A percentile compares a stretch with the other conserved stretches of the same genome.
Evolutionary conservation across 2,797 vertebrate species (phyloP).

Genomic region (Morus bassanus): DNA sequence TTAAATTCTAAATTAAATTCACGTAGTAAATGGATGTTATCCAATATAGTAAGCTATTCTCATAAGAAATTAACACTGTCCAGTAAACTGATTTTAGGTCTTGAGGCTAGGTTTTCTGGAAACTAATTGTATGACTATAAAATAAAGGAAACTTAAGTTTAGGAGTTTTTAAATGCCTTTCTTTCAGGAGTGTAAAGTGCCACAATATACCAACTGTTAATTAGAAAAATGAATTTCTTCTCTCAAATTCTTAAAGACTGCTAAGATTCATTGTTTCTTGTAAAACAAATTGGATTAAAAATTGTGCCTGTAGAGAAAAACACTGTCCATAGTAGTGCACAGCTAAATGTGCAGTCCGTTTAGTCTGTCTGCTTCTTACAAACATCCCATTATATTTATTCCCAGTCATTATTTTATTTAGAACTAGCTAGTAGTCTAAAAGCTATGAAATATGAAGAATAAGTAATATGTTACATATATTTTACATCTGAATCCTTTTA

Average conservation of each 20-base stretch:
- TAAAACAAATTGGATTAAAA: not conserved
- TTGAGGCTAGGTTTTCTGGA: conserved; percentile 24
- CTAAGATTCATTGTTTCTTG: not conserved
- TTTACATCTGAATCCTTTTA: not conserved
- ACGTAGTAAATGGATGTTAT: conserved; percentile 30
- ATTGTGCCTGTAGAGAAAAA: not conserved
- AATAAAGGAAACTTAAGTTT: not conserved
- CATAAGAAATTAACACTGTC: conserved; percentile 32
- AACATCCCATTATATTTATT: not conserved
- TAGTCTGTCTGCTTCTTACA: not conserved
- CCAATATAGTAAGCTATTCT: conserved; percentile 5
- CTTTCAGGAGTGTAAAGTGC: not conserved
- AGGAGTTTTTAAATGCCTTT: not conserved
- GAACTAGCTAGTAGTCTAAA: not conserved
- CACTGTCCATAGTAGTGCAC: not conserved
- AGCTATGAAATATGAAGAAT: not conserved
- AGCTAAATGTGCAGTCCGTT: not conserved
- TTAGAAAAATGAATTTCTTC: not conserved
- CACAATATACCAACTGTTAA: not conserved
- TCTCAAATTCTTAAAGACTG: not conserved
- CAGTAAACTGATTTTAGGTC: conserved; percentile 36
- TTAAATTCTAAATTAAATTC: conserved; percentile 55
- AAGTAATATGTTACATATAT: not conserved
- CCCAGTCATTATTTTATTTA: not conserved
- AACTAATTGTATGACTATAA: not conserved